Evolutionary conservation across 2,888 invertebrate genomes (phyloP).

Genomic region (Lochmaea crataegi): DNA sequence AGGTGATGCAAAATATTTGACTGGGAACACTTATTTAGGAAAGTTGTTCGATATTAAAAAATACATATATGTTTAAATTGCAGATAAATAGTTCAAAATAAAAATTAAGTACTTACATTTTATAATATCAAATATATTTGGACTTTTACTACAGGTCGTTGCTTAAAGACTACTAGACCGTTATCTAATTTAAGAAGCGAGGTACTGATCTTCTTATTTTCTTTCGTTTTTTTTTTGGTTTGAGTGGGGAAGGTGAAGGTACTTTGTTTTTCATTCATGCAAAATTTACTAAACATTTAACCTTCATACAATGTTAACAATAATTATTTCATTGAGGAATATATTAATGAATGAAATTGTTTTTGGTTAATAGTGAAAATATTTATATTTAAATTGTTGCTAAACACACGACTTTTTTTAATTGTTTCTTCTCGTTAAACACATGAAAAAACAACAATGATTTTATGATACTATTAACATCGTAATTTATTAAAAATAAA

Average conservation of each 20-base stretch:
- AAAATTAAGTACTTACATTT: background rate
- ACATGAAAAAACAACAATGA: too few species aligned
- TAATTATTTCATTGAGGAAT: slow-evolving; percentile 14
- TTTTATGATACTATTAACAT: too few species aligned
- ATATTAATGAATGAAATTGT: slow-evolving; percentile 18
- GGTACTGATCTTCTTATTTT: background rate
- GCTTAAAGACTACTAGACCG: background rate
- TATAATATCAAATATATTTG: background rate
- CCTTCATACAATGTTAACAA: slow-evolving; percentile 2
- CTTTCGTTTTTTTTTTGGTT: background rate
- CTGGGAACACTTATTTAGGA: too few species aligned
- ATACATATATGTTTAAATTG: too few species aligned
- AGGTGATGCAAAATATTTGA: too few species aligned
- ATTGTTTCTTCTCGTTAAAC: too few species aligned
- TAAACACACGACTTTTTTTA: background rate
- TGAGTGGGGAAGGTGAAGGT: slow-evolving; percentile 2
- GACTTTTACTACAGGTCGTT: background rate
- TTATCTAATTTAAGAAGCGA: background rate
- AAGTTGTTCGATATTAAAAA: too few species aligned
- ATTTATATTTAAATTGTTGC: slow-evolving; percentile 3
- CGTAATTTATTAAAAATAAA: too few species aligned
- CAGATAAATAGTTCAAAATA: background rate
- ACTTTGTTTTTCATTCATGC: background rate
- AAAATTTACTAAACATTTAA: slow-evolving; percentile 10
- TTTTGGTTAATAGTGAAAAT: background rate